Evolutionary conservation across 2,797 vertebrate genomes (phyloP).

Genomic region (Nasua narica): DNA sequence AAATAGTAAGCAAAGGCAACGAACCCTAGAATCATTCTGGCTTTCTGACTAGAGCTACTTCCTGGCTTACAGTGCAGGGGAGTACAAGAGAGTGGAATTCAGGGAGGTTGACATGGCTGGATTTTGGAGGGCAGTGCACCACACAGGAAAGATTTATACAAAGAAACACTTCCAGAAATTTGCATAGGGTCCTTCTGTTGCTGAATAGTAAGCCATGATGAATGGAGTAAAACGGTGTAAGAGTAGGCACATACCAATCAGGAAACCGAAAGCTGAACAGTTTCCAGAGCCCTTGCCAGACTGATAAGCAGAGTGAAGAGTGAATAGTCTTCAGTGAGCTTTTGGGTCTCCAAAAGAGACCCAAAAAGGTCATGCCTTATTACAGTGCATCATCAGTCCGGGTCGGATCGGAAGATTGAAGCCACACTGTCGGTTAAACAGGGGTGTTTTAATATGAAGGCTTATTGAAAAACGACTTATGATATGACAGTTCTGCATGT

Average conservation of each 20-base stretch:
- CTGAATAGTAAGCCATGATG: background rate
- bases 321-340: background rate
- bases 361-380: background rate
- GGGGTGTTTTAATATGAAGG: background rate
- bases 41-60: background rate
- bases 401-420: background rate
- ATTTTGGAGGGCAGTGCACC: background rate
- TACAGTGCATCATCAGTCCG: background rate
- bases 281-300: background rate
- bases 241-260: background rate
- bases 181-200: background rate
- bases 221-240: background rate
- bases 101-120: background rate
- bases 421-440: background rate
- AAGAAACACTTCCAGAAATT: background rate
- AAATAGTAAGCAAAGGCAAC: background rate
- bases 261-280: background rate
- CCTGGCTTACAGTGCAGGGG: background rate
- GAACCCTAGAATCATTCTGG: background rate
- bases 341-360: too few species aligned
- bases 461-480: background rate
- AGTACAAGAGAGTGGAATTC: background rate
- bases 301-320: background rate
- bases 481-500: background rate
- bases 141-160: background rate